phyloP scores from a whole-genome alignment of 2,888 invertebrate species.

The Pristionchus maxplancki region DNA sequence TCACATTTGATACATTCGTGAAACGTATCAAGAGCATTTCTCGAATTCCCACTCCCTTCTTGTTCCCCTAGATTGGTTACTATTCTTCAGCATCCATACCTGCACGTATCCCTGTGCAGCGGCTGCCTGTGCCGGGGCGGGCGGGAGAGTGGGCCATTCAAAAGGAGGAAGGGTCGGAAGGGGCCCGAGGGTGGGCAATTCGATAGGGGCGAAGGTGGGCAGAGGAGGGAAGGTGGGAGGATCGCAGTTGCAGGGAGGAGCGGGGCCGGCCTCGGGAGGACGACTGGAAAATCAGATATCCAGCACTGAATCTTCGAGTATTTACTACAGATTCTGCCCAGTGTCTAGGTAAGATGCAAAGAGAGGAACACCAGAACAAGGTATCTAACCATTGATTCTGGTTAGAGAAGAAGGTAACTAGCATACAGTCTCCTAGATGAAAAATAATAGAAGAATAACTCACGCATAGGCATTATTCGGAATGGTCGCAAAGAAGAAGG shows the following conservation, averaged over 20 bases:
- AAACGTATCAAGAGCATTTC: not conserved
- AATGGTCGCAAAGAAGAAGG: slow-evolving; percentile 40
- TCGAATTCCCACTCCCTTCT: too few relatives aligned
- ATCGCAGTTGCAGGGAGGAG: slow-evolving; percentile 40
- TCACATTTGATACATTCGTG: not conserved
- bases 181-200: slow-evolving; percentile 31
- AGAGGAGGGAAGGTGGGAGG: slow-evolving; percentile 48
- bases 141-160: slow-evolving; percentile 37
- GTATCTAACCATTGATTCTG: too few relatives aligned
- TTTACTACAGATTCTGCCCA: too few relatives aligned
- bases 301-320: too few relatives aligned
- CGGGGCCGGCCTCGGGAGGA: not conserved
- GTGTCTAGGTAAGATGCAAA: too few relatives aligned
- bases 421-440: not conserved
- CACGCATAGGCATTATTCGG: slow-evolving; percentile 36
- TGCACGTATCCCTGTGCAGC: not conserved
- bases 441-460: not conserved
- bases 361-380: too few relatives aligned
- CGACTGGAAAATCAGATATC: not conserved
- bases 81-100: not conserved
- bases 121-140: not conserved
- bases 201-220: slow-evolving; percentile 37
- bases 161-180: slow-evolving; percentile 44
- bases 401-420: too few relatives aligned
- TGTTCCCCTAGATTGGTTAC: too few relatives aligned